Evolutionary conservation across 2,888 invertebrate genomes (phyloP).

Genomic region (Serrognathus titanus): DNA sequence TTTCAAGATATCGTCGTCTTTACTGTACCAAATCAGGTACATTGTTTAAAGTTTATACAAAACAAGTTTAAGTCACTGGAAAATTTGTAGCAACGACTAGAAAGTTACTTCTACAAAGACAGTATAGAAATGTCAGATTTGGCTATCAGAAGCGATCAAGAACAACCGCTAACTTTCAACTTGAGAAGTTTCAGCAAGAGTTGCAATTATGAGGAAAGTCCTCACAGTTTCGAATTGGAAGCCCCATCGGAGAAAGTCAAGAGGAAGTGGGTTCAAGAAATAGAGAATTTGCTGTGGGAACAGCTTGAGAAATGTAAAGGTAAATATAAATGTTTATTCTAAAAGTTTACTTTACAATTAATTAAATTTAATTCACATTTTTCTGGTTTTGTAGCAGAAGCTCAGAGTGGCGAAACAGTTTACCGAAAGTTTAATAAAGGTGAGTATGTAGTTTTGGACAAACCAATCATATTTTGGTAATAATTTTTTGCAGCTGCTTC

Average conservation of each 20-base stretch:
- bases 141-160: constrained; percentile 28
- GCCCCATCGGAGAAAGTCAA: constrained; percentile 35
- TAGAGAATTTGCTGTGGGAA: constrained; percentile 39
- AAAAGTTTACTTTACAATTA: not conserved
- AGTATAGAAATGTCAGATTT: constrained; percentile 34
- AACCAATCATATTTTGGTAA: no score
- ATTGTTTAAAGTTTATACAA: not conserved
- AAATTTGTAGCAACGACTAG: constrained; percentile 31
- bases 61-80: not conserved
- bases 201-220: constrained; percentile 7
- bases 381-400: no score
- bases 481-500: no score
- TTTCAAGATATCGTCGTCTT: constrained; percentile 41
- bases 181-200: constrained; percentile 13
- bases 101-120: constrained; percentile 36
- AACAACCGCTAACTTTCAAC: constrained; percentile 6
- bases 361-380: no score
- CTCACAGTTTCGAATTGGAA: constrained; percentile 26
- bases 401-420: no score
- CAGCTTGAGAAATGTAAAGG: constrained; percentile 40
- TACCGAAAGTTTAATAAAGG: no score
- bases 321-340: constrained; percentile 16
- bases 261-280: constrained; percentile 35
- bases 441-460: no score
- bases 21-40: constrained; percentile 29